phyloP scores from a whole-genome alignment of 2,113 vertebrate genomes.

The Amblyornis subalaris region DNA sequence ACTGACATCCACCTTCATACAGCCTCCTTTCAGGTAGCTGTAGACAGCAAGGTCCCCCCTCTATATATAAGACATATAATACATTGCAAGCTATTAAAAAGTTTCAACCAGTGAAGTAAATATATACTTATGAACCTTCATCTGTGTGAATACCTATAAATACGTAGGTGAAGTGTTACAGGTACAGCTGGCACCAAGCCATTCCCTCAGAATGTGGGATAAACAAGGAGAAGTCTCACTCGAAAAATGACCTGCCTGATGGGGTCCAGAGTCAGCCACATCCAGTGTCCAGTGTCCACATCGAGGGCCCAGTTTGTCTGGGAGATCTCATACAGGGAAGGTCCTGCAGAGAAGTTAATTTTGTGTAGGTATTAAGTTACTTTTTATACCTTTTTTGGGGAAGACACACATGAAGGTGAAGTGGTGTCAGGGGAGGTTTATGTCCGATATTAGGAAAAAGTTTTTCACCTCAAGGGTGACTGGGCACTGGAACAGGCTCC shows the following conservation, averaged over 20 bases:
- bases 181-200: rapidly evolving
- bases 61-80: rapidly evolving
- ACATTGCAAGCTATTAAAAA: not conserved
- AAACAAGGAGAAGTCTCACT: not conserved
- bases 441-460: not conserved
- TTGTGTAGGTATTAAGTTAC: not conserved
- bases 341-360: not conserved
- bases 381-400: not conserved
- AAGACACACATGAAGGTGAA: not conserved
- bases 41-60: not conserved
- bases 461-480: rapidly evolving
- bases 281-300: too few species aligned
- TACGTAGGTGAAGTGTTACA: rapidly evolving
- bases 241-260: rapidly evolving
- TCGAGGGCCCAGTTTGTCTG: not conserved
- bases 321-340: not conserved
- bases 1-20: not conserved
- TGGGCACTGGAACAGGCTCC: not conserved
- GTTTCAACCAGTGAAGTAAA: not conserved
- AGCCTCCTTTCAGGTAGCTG: too few species aligned
- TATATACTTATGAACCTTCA: not conserved
- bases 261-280: not conserved
- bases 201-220: not conserved
- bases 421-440: not conserved
- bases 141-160: not conserved